phyloP scores from a whole-genome alignment of 23 tunicate species.

The Diplosoma virens region DNA sequence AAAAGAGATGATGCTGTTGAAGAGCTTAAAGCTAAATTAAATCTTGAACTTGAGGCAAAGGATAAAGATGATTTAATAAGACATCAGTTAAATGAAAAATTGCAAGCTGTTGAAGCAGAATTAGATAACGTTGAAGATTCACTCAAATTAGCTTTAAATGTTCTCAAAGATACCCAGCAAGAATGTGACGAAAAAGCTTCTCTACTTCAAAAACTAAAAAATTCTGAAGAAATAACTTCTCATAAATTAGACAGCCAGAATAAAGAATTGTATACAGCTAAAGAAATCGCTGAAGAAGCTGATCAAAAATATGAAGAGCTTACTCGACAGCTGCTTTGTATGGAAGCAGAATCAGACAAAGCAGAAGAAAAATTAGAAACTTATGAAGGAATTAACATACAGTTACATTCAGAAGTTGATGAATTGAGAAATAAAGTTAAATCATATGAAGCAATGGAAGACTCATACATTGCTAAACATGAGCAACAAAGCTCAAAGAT shows the following conservation, averaged over 20 bases:
- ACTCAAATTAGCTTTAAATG: not conserved
- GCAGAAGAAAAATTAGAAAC: constrained; percentile 30
- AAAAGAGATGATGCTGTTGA: constrained; percentile 18
- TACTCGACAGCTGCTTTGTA: constrained; percentile 18
- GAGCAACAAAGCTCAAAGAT: constrained; percentile 6
- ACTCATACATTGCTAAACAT: constrained; percentile 4
- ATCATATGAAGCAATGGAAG: constrained; percentile 29
- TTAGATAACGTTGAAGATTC: constrained; percentile 39
- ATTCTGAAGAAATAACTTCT: not conserved
- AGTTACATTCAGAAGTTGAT: not conserved
- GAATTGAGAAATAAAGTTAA: constrained; percentile 14
- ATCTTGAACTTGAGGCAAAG: not conserved
- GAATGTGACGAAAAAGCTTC: constrained; percentile 19
- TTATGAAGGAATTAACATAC: not conserved
- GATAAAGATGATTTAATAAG: not conserved
- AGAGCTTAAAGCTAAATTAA: not conserved
- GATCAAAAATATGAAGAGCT: constrained; percentile 50
- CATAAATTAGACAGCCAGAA: constrained; percentile 6
- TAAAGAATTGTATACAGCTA: constrained; percentile 25
- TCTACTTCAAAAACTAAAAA: not conserved
- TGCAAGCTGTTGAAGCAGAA: constrained; percentile 20
- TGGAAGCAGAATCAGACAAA: constrained; percentile 47
- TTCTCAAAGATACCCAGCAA: not conserved
- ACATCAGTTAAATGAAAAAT: not conserved
- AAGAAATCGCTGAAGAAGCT: constrained; percentile 38